These are phyloP conservation scores for Nannoperca obscura DNA, from an alignment of 2,797 vertebrate species.

Conservation along the genomic window DNA sequence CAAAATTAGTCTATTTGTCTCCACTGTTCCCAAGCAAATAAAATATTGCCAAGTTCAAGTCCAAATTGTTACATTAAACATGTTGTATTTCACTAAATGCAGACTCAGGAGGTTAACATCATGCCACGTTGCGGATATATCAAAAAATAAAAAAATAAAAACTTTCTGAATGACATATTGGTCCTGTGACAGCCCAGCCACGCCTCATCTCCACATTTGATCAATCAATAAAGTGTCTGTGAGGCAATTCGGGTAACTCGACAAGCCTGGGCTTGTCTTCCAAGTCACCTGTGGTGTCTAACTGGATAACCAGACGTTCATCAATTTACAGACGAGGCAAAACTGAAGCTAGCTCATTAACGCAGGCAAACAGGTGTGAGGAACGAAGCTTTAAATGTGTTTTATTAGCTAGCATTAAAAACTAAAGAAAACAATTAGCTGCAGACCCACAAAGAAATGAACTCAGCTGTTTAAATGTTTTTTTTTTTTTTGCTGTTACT, in stretches of 20 bases:
- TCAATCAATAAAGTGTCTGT: constrained; percentile 63
- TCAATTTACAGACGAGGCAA: constrained; percentile 23
- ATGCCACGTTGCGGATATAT: too few species aligned
- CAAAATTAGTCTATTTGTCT: not conserved
- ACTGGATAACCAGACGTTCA: constrained; percentile 13
- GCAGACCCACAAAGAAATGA: not conserved
- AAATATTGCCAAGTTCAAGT: not conserved
- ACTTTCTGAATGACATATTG: not conserved
- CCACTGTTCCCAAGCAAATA: not conserved
- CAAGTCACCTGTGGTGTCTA: constrained; percentile 51
- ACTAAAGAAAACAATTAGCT: constrained; percentile 19
- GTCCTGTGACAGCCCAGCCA: constrained; percentile 11
- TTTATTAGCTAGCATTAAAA: constrained; percentile 7
- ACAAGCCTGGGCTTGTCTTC: constrained; percentile 61
- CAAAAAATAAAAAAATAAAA: too few species aligned
- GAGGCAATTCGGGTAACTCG: constrained; percentile 19
- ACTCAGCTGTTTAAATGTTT: not conserved
- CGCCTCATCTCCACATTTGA: constrained; percentile 34
- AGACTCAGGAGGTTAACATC: not conserved
- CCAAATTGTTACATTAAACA: not conserved
- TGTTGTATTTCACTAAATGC: not conserved
- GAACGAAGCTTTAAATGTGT: constrained; percentile 14
- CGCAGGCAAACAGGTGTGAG: constrained; percentile 56
- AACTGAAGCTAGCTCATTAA: constrained; percentile 32
- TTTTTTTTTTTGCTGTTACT: not conserved